These are phyloP conservation scores for Heterodera filipjevi DNA, from an alignment of 2,888 invertebrate genomes.

Conservation along the genomic window DNA sequence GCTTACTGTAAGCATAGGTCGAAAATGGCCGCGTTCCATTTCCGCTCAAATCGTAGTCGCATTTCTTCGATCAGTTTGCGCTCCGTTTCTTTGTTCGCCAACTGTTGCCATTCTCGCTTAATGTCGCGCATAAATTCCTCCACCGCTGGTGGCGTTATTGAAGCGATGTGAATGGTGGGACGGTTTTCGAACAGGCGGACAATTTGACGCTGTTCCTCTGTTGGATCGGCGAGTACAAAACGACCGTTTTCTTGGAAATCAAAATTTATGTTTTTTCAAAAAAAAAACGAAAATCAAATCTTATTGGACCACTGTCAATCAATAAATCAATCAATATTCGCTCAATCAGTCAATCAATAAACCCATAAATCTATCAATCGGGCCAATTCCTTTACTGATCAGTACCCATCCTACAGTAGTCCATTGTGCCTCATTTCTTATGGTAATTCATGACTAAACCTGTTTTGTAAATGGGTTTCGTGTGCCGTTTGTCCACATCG, in stretches of 20 bases:
- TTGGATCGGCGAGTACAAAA: neutral
- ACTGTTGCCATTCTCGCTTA: neutral
- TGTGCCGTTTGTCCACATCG: neutral
- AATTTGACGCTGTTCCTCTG: neutral
- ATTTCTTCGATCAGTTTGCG: neutral
- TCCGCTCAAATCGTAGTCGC: neutral
- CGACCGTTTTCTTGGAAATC: neutral
- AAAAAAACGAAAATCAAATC: neutral
- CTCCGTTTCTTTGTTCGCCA: neutral
- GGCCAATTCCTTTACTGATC: too few relatives aligned
- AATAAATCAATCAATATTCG: too few relatives aligned
- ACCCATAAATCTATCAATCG: too few relatives aligned
- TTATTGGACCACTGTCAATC: too few relatives aligned
- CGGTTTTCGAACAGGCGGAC: conserved; percentile 15
- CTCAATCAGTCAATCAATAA: too few relatives aligned
- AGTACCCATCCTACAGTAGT: too few relatives aligned
- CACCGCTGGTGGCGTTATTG: conserved; percentile 8
- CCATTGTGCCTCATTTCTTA: too few relatives aligned
- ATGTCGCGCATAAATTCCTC: conserved; percentile 9
- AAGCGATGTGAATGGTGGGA: conserved; percentile 9
- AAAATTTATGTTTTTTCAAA: neutral
- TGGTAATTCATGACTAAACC: neutral
- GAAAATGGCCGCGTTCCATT: conserved; percentile 18
- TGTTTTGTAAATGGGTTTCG: conserved; percentile 1
- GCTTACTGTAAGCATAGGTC: neutral